A percentile compares a stretch with the other conserved stretches of the same genome.
Conservation (phyloP, 2,888 invertebrate genomes). For the Scelioninae gen. 2 region DNA sequence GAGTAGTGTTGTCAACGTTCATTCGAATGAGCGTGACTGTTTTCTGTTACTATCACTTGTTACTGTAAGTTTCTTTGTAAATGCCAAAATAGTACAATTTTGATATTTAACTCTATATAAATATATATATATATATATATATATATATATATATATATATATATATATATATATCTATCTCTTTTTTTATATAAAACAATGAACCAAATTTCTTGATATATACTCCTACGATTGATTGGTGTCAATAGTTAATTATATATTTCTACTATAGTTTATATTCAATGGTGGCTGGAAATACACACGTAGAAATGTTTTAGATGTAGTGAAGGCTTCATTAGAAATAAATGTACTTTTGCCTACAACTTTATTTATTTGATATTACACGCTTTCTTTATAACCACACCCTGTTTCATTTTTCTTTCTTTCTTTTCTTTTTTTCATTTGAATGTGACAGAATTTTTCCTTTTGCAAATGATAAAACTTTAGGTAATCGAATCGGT, state of each 20-base stretch:
- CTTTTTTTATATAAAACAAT: background rate
- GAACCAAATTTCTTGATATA: slow-evolving; percentile 2
- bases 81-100: slow-evolving; percentile 22
- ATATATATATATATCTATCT: slow-evolving; percentile 5
- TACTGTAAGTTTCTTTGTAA: slow-evolving; percentile 24
- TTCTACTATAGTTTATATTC: slow-evolving; percentile 33
- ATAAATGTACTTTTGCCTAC: slow-evolving; percentile 44
- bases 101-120: slow-evolving; percentile 11
- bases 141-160: slow-evolving; percentile 24
- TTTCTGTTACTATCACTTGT: slow-evolving; percentile 40
- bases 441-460: no score
- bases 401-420: slow-evolving; percentile 24
- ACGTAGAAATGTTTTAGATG: slow-evolving; percentile 50
- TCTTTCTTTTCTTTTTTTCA: no score
- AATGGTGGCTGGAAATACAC: slow-evolving; percentile 39
- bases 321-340: slow-evolving; percentile 49
- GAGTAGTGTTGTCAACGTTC: slow-evolving; percentile 43
- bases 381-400: slow-evolving; percentile 42
- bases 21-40: slow-evolving; percentile 37
- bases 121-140: slow-evolving; percentile 21
- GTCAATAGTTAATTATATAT: slow-evolving; percentile 24
- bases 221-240: slow-evolving; percentile 21
- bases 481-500: no score
- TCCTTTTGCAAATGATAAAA: no score
- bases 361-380: slow-evolving; percentile 32